Evolutionary conservation across 2,113 vertebrate genomes (phyloP).

Genomic region (Eolophus roseicapilla): DNA sequence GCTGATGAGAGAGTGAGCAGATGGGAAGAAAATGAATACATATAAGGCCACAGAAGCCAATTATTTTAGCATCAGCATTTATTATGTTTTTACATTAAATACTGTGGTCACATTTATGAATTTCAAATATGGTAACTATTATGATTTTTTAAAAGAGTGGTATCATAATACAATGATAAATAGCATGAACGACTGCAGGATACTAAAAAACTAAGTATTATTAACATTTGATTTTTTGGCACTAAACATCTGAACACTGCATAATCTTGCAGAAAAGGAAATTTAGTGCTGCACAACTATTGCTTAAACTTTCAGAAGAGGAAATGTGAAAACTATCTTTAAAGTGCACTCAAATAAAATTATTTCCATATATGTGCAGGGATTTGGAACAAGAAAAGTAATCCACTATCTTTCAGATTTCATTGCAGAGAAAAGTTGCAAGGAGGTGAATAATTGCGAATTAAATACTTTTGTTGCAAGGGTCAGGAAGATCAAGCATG

Average conservation of each 20-base stretch:
- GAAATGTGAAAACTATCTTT: not conserved
- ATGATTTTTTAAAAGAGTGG: not conserved
- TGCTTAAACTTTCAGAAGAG: not conserved
- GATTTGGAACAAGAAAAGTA: not conserved
- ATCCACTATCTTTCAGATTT: not conserved
- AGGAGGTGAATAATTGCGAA: not conserved
- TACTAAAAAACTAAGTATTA: not conserved
- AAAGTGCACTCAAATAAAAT: not conserved
- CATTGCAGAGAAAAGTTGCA: not conserved
- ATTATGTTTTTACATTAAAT: not conserved
- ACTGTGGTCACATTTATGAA: not conserved
- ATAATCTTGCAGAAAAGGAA: not conserved
- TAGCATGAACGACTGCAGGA: not conserved
- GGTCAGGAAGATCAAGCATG: not conserved
- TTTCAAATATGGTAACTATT: not conserved
- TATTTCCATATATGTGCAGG: not conserved
- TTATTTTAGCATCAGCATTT: not conserved
- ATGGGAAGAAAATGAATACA: not conserved
- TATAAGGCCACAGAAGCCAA: not conserved
- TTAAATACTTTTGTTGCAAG: not conserved
- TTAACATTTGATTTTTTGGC: not conserved
- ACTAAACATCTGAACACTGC: not conserved
- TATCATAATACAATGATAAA: not conserved
- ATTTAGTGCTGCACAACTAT: not conserved
- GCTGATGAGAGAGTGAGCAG: not conserved